phyloP scores from a whole-genome alignment of 2,888 invertebrate genomes.

The Biston stratarius region DNA sequence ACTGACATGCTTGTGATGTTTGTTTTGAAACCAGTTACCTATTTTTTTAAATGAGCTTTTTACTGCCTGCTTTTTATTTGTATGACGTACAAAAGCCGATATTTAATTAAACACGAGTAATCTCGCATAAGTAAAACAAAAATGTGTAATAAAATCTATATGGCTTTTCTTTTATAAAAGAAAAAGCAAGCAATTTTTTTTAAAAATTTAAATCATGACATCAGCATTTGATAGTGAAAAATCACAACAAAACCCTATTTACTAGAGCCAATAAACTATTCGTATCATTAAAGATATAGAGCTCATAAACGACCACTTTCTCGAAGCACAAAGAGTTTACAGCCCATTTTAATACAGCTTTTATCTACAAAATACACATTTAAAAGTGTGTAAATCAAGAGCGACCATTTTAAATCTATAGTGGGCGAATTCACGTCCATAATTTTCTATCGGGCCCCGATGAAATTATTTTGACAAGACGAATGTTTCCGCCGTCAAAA shows the following conservation, averaged over 20 bases:
- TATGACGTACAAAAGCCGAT: background rate
- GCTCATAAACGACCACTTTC: constrained; percentile 30
- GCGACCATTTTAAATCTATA: constrained; percentile 33
- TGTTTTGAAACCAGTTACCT: constrained; percentile 23
- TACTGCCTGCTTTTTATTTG: background rate
- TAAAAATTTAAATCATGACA: too few relatives aligned
- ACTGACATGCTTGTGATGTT: constrained; percentile 40
- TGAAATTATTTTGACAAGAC: constrained; percentile 59
- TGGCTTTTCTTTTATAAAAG: too few relatives aligned
- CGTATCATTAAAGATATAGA: constrained; percentile 27
- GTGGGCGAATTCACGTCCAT: constrained; percentile 45
- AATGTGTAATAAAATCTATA: too few relatives aligned
- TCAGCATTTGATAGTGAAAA: background rate
- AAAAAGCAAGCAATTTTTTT: too few relatives aligned
- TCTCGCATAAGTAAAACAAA: too few relatives aligned
- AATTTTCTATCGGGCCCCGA: constrained; percentile 49
- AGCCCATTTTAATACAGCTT: constrained; percentile 23
- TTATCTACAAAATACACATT: constrained; percentile 38
- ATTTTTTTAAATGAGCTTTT: constrained; percentile 5
- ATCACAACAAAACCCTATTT: constrained; percentile 3
- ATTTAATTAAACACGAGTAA: too few relatives aligned
- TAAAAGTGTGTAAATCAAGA: constrained; percentile 44
- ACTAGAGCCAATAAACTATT: constrained; percentile 12
- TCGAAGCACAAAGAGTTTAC: constrained; percentile 27
- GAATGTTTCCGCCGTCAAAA: constrained; percentile 45